Base-by-base conservation (phyloP, 2,888 invertebrate genomes). In the Terebella lapidaria region DNA sequence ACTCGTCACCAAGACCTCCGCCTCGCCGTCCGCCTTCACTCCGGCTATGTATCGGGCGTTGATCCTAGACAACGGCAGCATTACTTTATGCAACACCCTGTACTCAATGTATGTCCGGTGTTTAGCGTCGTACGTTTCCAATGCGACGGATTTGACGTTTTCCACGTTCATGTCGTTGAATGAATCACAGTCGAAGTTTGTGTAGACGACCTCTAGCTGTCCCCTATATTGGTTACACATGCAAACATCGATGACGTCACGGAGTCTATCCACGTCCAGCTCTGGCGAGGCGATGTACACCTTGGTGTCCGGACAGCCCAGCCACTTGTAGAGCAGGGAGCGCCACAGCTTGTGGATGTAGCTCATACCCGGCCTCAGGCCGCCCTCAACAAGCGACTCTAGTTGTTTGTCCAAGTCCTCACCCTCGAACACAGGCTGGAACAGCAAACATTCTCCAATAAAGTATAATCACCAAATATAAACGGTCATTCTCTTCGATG, bases 311-410 rank as follows among this genome's bases (percentile, higher is more conserved):
- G 67, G 57, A 55, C 71, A 65, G 3, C 69, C 62, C 47, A 76
- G 70, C 74, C 77, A 77, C 35, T 64, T 60, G 61, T 72, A 58
- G 4, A 78, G 69, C 18, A 75, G 61, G 30, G 73, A 73, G 60
- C 70, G 70, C 77, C 77, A 78, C n/a, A 75, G 63, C 29, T 61
- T 63, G 63, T 77, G 75, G 28, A 76, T 70, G 24, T 70, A 69
- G 5, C 65, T 60, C 1, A 67, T 65, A 5, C 74, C 74, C 54
- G 72, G 71, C 18, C 65, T 58, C 2, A 72, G 68, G 52, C 63
- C 59, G 3, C 72, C 68, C 3, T 60, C 53, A 4, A 4, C 15
- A 15, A 53, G 22, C 5, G 27, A 15, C 25, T 53, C 53, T 10
- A 53, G 10, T 28, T 53, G 27, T 5, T 15, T 10, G 10, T 53